Evolutionary conservation across 2,888 invertebrate genomes (phyloP), one percentile per base, ranked within the genome.

Genomic region (Linnaemya tessellans): DNA sequence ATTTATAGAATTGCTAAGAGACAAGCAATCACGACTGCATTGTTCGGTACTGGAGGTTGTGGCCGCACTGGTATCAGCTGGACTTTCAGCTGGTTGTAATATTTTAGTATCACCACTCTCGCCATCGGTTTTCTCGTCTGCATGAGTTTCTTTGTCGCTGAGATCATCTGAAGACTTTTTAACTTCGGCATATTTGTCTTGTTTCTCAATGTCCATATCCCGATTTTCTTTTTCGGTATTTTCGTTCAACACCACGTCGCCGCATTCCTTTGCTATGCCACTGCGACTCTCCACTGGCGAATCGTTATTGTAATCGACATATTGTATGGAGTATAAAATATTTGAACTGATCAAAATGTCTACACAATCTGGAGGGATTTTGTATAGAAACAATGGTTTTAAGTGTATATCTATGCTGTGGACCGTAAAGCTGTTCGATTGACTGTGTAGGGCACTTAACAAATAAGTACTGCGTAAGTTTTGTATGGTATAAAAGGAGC

Each of bases 301-400:
- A 20, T 86, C 86, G 1, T 78, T 87, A 58, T 89, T 88, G 15
- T 90, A 75, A 78, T 94, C 94, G 62, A 94, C 93, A 62, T 92
- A 90, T 88, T 92, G 92, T 87, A 92, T 91, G 25, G 94, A 93
- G 89, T 95, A 96, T 88, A 96, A 94, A 86, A 96, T 93, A 88
- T 94, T 94, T 89, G 95, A 95, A 38, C 96, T 95, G 70, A 96
- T 93, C 83, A 96, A 91, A 88, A 96, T 93, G 87, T 94, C 94
- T 88, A 93, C 93, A 88, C 94, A 94, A 77, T 94, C 93, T 51
- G 94, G 93, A 56, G 95, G 95, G 88, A 96, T 93, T 92, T 95
- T 95, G 90, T 96, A 95, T 65, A 95, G 93, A 91, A 94, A 95
- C 80, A 96, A 91, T 13, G 96, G 96, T 84, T 94, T 94, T 79